Base-by-base conservation (phyloP, 2,888 invertebrate genomes). In the Zygogramma bicolorata region DNA sequence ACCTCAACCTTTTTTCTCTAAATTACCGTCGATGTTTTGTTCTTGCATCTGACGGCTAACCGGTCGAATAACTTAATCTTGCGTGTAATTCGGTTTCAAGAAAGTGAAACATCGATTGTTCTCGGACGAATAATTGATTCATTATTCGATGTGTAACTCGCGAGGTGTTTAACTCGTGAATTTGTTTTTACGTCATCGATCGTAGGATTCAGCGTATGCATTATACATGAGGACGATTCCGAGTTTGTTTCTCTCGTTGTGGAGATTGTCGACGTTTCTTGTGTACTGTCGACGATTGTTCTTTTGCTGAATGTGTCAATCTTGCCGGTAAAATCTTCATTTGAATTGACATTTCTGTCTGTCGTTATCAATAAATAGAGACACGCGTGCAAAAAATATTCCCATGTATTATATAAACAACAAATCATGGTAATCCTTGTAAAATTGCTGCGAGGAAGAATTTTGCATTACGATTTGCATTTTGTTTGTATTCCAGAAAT, bases 141-240 rank as follows among this genome's bases (percentile, higher is more conserved):
- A 53, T 13, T 27, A 27, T 53, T 53, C 25, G 53, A 53, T n/a
- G 53, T 27, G 53, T 53, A 53, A 53, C 53, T 25, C 27, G 53
- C 27, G 25, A 53, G 53, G 53, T 53, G 53, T 53, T 53, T 53
- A 27, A 53, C 53, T 53, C n/a, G 27, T 53, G 53, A 53, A 53
- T 53, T 53, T 27, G 53, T 61, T 61, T 61, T 34, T 61, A 61
- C 61, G 10, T 22, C 61, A 61, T 40, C 38, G 22, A 38, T 38
- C 38, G n/a, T 61, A 20, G 59, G 27, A 40, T 31, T 22, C 18
- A 22, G n/a, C n/a, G 40, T 22, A 31, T 61, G 61, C 61, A 61
- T 61, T 61, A 61, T n/a, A 61, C 22, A 61, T 61, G 61, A 61
- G 22, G 20, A 40, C 34, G 58, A 58, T 58, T 25, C 15, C 58